These are phyloP conservation scores for Thinocorus orbignyianus DNA, from an alignment of 2,113 vertebrate genomes.

Conservation along the genomic window DNA sequence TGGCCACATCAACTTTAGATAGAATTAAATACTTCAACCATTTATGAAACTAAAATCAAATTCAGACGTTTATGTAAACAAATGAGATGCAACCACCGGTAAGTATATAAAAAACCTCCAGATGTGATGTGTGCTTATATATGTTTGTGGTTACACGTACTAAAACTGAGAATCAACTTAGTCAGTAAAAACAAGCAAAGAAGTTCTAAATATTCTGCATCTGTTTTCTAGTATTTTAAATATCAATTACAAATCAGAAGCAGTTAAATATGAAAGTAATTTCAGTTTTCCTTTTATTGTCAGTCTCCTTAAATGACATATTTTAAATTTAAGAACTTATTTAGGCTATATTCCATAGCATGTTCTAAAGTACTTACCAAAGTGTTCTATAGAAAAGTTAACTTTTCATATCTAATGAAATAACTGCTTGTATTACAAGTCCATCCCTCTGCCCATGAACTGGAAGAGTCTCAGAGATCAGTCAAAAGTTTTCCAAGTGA, in stretches of 20 bases:
- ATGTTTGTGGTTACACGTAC: neutral
- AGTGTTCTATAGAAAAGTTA: neutral
- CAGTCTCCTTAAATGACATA: neutral
- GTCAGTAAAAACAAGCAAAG: neutral
- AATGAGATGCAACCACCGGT: neutral
- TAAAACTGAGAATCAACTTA: neutral
- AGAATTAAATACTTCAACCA: neutral
- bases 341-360: neutral
- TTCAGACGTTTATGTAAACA: neutral
- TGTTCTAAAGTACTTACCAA: neutral
- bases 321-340: neutral
- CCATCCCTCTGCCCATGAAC: neutral
- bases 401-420: neutral
- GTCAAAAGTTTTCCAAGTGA: neutral
- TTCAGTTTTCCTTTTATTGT: neutral
- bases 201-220: neutral
- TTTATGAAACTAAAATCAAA: neutral
- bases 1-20: neutral
- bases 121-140: neutral
- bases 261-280: neutral
- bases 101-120: neutral
- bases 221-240: neutral
- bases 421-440: neutral
- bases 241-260: neutral
- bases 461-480: neutral